phyloP scores from a whole-genome alignment of 1,140 invertebrate species.

The Sinonovacula constricta region DNA sequence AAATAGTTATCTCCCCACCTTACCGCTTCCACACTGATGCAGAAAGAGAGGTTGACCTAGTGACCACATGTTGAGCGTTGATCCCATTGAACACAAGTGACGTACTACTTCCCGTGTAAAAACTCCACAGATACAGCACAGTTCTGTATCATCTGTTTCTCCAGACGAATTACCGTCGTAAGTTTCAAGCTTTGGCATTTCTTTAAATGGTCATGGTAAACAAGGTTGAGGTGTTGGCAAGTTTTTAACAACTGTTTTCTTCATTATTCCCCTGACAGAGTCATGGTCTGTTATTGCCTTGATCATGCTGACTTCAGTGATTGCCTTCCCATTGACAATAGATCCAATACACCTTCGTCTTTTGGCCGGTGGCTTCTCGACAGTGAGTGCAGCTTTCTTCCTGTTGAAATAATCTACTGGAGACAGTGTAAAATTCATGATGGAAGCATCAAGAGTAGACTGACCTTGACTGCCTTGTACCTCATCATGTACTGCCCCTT shows the following conservation, averaged over 20 bases:
- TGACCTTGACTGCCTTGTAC: neutral
- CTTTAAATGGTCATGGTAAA: constrained; percentile 11
- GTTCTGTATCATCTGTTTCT: neutral
- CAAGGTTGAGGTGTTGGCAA: too few species aligned
- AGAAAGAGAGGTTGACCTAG: neutral
- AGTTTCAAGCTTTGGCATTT: neutral
- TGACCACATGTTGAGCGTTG: too few species aligned
- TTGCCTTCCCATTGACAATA: constrained; percentile 7
- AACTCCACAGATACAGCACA: constrained; percentile 12
- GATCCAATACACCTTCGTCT: neutral
- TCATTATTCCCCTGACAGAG: too few species aligned
- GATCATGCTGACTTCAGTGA: constrained; percentile 6
- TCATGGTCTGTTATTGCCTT: neutral
- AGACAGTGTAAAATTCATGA: neutral
- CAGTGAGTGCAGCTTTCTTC: too few species aligned
- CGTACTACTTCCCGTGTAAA: neutral
- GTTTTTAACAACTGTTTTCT: too few species aligned
- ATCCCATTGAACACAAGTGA: constrained; percentile 5
- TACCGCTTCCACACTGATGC: neutral
- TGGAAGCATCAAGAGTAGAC: neutral
- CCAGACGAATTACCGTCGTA: neutral
- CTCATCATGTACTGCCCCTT: too few species aligned
- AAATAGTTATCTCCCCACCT: constrained; percentile 13
- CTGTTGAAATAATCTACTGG: neutral
- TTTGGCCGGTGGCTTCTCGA: neutral